phyloP scores from a whole-genome alignment of 2,113 vertebrate genomes.

The Kryptolebias marmoratus region DNA sequence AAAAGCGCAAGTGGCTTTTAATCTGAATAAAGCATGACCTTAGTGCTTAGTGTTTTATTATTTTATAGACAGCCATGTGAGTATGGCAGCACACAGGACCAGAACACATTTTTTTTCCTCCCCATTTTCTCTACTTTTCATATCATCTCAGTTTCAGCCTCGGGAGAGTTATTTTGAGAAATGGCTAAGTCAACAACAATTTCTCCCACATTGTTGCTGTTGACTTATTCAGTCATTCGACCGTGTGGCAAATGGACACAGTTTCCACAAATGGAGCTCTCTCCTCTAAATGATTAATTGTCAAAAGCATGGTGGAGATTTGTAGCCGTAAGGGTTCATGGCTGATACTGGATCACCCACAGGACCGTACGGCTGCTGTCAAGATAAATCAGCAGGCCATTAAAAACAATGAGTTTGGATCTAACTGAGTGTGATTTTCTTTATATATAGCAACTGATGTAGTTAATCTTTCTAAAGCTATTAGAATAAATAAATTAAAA shows the following conservation, averaged over 20 bases:
- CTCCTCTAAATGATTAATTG: constrained; percentile 79
- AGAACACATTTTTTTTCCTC: constrained; percentile 26
- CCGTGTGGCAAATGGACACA: constrained; percentile 74
- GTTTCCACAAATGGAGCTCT: constrained; percentile 71
- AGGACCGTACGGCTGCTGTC: constrained; percentile 4
- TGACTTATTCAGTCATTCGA: constrained; percentile 79
- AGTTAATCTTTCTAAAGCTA: constrained; percentile 1
- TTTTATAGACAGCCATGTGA: constrained; percentile 63
- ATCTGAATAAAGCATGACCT: constrained; percentile 76
- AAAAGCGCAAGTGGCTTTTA: constrained; percentile 62
- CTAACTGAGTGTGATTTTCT: constrained; percentile 16
- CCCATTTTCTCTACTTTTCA: constrained; percentile 56
- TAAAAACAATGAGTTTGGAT: neutral
- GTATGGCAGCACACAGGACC: constrained; percentile 52
- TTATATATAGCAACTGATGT: constrained; percentile 3
- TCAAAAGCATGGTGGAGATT: constrained; percentile 50
- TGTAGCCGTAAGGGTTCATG: constrained; percentile 42
- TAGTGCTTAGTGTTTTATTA: constrained; percentile 65
- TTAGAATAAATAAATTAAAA: neutral
- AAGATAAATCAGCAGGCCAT: constrained; percentile 16
- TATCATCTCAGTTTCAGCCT: constrained; percentile 77
- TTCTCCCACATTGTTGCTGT: constrained; percentile 71
- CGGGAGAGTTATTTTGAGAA: constrained; percentile 76
- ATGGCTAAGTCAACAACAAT: constrained; percentile 69
- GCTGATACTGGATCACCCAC: constrained; percentile 33